Evolutionary conservation across 2,797 vertebrate species (phyloP).

Genomic region (Cephalopachus bancanus): DNA sequence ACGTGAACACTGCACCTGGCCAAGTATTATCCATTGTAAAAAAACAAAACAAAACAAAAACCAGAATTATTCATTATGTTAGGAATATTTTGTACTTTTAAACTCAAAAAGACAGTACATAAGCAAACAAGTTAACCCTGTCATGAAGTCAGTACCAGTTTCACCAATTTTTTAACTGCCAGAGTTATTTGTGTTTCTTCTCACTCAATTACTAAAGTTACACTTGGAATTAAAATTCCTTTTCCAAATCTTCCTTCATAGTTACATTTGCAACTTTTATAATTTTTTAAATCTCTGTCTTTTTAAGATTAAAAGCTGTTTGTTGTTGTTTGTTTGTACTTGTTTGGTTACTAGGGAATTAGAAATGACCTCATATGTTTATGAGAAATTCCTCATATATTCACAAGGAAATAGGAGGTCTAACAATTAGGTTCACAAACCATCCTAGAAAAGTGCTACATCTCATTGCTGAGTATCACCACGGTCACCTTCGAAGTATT

Average conservation of each 20-base stretch:
- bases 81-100: conserved; percentile 14
- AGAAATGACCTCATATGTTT: background rate
- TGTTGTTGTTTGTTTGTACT: background rate
- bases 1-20: too few species aligned
- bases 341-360: background rate
- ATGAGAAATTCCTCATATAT: background rate
- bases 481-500: too few species aligned
- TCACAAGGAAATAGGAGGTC: too few species aligned
- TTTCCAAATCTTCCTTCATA: background rate
- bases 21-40: too few species aligned
- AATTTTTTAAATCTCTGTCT: background rate
- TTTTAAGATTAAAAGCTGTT: background rate
- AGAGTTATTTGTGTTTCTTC: background rate
- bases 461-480: too few species aligned
- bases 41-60: background rate
- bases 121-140: background rate
- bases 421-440: too few species aligned
- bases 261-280: background rate
- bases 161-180: background rate
- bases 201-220: background rate
- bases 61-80: background rate
- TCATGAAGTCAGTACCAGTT: background rate
- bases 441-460: too few species aligned
- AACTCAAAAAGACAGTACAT: background rate
- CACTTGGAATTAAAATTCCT: background rate